Percentiles rank a stretch among this genome's conserved stretches.
These are phyloP conservation scores for Cephus rjabovi DNA, from an alignment of 2,888 invertebrate genomes.

Conservation along the genomic window DNA sequence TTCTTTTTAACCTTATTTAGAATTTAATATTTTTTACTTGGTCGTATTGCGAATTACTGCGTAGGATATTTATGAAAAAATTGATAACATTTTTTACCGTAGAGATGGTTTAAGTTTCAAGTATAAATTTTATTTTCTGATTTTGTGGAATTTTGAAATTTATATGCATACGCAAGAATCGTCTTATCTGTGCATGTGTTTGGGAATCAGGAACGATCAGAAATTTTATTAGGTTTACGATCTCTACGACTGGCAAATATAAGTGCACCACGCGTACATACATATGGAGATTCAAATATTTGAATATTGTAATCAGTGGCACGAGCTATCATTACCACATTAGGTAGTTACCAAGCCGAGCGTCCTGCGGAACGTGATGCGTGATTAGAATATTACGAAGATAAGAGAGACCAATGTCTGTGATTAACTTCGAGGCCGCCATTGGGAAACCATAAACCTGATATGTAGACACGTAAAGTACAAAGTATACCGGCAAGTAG, in stretches of 20 bases:
- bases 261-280: constrained; percentile 34
- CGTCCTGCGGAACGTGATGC: constrained; percentile 1
- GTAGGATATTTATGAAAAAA: too few species aligned
- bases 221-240: too few species aligned
- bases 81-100: too few species aligned
- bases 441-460: neutral
- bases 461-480: neutral
- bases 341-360: constrained; percentile 33
- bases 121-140: too few species aligned
- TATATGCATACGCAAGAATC: too few species aligned
- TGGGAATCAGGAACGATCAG: too few species aligned
- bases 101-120: too few species aligned
- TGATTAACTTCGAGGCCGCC: constrained; percentile 24
- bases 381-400: constrained; percentile 49
- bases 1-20: too few species aligned
- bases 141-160: too few species aligned
- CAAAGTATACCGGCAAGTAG: neutral
- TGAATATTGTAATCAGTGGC: constrained; percentile 56
- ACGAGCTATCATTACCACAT: constrained; percentile 40
- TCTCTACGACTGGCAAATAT: neutral
- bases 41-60: too few species aligned
- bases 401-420: constrained; percentile 43
- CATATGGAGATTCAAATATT: constrained; percentile 53
- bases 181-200: too few species aligned
- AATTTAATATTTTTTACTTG: too few species aligned